Conservation (phyloP, 2,888 invertebrate species). For the Drosophila nigricruria region DNA sequence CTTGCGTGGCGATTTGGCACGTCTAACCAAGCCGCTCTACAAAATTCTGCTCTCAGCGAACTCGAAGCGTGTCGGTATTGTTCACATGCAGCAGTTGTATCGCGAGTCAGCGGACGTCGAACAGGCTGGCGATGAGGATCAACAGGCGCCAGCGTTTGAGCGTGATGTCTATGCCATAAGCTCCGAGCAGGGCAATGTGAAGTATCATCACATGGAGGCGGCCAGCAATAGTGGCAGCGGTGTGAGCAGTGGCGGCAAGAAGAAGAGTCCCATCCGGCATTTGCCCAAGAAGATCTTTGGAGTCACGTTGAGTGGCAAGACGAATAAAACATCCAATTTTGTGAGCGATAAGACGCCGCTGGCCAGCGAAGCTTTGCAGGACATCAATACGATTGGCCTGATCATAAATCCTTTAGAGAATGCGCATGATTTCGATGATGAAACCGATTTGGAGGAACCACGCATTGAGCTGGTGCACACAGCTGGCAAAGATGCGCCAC, state of each 20-base stretch:
- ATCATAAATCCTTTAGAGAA: conserved; percentile 88
- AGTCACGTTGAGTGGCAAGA: conserved; percentile 84
- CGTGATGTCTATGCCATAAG: conserved; percentile 93
- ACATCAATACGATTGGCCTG: conserved; percentile 86
- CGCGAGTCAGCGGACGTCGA: conserved; percentile 85
- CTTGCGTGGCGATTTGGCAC: conserved; percentile 91
- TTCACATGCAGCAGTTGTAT: conserved; percentile 88
- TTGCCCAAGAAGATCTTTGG: conserved; percentile 85
- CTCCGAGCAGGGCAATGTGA: conserved; percentile 92
- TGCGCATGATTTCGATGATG: conserved; percentile 83
- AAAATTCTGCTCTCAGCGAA: conserved; percentile 91
- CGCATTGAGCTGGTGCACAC: conserved; percentile 59
- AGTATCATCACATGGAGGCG: conserved; percentile 84
- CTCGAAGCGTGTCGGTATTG: conserved; percentile 93
- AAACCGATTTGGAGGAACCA: conserved; percentile 77
- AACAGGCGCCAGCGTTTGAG: conserved; percentile 65
- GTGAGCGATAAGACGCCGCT: conserved; percentile 81
- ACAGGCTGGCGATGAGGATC: conserved; percentile 79
- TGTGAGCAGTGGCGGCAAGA: conserved; percentile 67
- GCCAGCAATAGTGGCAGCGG: conserved; percentile 45
- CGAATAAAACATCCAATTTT: conserved; percentile 84
- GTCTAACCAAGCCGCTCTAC: conserved; percentile 92
- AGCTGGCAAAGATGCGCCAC: conserved; percentile 48
- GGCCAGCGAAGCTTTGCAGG: conserved; percentile 64
- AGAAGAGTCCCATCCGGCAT: conserved; percentile 84